A percentile compares a stretch with the other conserved stretches of the same genome.
phyloP scores from a whole-genome alignment of 2,888 invertebrate genomes.

The Xylota segnis region DNA sequence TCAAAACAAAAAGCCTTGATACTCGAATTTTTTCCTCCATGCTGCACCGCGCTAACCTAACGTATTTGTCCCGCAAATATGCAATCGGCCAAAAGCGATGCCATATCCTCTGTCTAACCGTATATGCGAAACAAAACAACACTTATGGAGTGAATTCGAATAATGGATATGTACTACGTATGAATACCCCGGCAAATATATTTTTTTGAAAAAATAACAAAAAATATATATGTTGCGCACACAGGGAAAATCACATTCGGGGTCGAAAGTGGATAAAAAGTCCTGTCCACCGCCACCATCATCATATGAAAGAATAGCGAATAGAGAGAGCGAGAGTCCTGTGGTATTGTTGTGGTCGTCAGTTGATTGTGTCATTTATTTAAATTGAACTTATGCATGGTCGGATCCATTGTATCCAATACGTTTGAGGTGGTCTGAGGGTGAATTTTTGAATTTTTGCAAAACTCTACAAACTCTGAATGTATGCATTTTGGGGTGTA shows the following conservation, averaged over 20 bases:
- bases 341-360: conserved; percentile 76
- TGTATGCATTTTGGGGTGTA: conserved; percentile 48
- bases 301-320: conserved; percentile 32
- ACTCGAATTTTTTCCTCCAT: conserved; percentile 40
- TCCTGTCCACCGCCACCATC: conserved; percentile 11
- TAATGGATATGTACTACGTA: conserved; percentile 63
- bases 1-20: conserved; percentile 66
- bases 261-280: conserved; percentile 45
- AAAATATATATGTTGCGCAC: not conserved
- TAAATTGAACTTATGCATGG: conserved; percentile 77
- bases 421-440: conserved; percentile 43
- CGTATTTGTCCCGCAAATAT: conserved; percentile 39
- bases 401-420: conserved; percentile 72
- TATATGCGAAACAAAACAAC: conserved; percentile 57
- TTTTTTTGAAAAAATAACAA: not conserved
- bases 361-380: conserved; percentile 77
- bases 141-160: conserved; percentile 59
- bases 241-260: conserved; percentile 57
- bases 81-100: conserved; percentile 66
- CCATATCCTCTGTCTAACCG: conserved; percentile 61
- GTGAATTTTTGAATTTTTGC: not conserved
- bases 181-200: conserved; percentile 26
- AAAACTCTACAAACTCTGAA: conserved; percentile 39
- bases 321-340: conserved; percentile 45
- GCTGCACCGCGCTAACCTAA: conserved; percentile 28